These are phyloP conservation scores for Panurus biarmicus DNA, from an alignment of 2,113 vertebrate genomes.

Conservation along the genomic window DNA sequence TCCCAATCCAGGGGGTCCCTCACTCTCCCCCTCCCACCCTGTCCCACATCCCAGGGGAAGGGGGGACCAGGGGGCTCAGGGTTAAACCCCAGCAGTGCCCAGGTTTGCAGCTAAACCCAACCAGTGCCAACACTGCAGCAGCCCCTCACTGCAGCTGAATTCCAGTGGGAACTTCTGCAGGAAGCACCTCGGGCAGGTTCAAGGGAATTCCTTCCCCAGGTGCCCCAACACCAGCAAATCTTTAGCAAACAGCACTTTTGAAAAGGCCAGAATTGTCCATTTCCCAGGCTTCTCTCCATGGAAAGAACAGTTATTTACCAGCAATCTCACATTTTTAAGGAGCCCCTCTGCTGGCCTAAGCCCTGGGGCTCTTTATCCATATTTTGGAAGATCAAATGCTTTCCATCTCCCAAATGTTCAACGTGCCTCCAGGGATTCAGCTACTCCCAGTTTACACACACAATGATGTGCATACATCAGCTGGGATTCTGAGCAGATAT, in stretches of 20 bases:
- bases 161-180: fast-evolving
- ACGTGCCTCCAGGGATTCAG: neutral
- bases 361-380: neutral
- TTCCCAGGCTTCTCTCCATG: neutral
- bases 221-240: neutral
- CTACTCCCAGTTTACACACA: neutral
- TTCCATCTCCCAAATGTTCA: neutral
- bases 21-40: no score
- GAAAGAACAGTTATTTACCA: neutral
- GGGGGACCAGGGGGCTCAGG: neutral
- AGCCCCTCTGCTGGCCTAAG: neutral
- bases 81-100: neutral
- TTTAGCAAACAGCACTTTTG: neutral
- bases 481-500: neutral
- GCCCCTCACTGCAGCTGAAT: neutral
- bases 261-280: neutral
- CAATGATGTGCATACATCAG: neutral
- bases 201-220: neutral
- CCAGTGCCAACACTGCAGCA: neutral
- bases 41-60: neutral
- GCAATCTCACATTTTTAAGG: neutral
- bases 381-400: neutral
- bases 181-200: neutral
- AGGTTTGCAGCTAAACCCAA: neutral
- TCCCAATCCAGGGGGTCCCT: neutral